Conservation (phyloP, 1,140 invertebrate genomes). For the Pachypsylla venusta region DNA sequence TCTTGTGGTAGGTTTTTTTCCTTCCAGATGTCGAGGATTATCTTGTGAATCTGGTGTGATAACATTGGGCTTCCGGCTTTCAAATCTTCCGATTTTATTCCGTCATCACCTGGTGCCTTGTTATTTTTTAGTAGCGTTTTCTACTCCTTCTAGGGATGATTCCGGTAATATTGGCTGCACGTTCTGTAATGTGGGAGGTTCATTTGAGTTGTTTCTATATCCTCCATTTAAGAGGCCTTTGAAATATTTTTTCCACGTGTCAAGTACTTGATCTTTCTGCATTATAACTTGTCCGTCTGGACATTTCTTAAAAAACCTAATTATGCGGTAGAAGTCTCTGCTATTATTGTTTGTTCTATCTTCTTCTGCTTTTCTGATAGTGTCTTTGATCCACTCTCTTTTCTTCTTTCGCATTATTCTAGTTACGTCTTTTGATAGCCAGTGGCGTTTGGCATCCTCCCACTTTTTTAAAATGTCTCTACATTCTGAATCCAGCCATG, state of each 20-base stretch:
- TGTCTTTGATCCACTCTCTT: constrained; percentile 8
- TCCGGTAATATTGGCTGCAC: background rate
- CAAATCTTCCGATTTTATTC: constrained; percentile 22
- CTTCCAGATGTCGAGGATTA: background rate
- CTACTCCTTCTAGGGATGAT: constrained; percentile 11
- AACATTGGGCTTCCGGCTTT: constrained; percentile 15
- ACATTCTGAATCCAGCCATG: no score
- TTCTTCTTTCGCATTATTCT: constrained; percentile 13
- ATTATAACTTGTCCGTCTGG: constrained; percentile 6
- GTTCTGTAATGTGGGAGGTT: background rate
- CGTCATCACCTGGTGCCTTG: constrained; percentile 22
- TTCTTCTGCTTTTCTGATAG: constrained; percentile 13
- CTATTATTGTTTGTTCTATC: constrained; percentile 4
- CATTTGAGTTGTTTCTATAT: background rate
- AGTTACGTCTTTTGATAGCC: constrained; percentile 8
- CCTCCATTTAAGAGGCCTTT: constrained; percentile 16
- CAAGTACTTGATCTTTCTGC: background rate
- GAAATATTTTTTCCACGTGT: constrained; percentile 19
- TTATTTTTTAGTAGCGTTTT: constrained; percentile 18
- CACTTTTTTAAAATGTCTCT: no score
- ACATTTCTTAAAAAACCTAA: constrained; percentile 13
- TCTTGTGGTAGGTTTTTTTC: background rate
- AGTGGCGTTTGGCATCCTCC: no score
- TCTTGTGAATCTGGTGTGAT: background rate
- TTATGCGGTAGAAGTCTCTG: constrained; percentile 15